Base-by-base conservation (phyloP, 1,140 invertebrate species). In the Oryctes rhinoceros region DNA sequence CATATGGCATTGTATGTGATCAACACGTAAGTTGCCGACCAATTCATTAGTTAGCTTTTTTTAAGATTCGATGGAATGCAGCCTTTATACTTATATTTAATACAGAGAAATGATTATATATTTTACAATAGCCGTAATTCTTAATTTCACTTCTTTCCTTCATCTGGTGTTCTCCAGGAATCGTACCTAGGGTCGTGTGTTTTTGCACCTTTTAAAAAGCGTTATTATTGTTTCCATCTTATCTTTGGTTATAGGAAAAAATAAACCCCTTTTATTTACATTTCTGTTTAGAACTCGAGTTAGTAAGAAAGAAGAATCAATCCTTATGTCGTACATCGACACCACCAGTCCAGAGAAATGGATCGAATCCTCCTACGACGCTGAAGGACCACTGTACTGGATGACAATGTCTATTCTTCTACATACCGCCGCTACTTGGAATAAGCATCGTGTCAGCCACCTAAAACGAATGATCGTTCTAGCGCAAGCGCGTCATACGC, bases 1-100 rank as follows among this genome's bases (percentile, higher is more conserved):
- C 97, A 99, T 86, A 97, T 98, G 92, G 95, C 96, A 20, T 92
- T 99, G 3, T 99, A 99, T 88, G 95, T 98, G 71, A 94, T 98
- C 80, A 98, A 97, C 87, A 97, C 96, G 93, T 96, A 87, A 91
- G 94, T 92, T 53, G 13, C 79, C 49, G 13, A 11, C 9, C 4
- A n/a, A n/a, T n/a, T n/a, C n/a, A n/a, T n/a, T n/a, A n/a, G n/a
- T n/a, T n/a, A n/a, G n/a, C n/a, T n/a, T n/a, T n/a, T n/a, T n/a
- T n/a, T n/a, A n/a, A n/a, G n/a, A n/a, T n/a, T n/a, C n/a, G n/a
- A n/a, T n/a, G n/a, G n/a, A n/a, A n/a, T n/a, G n/a, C n/a, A n/a
- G n/a, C n/a, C n/a, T n/a, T n/a, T n/a, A n/a, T n/a, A n/a, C n/a
- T n/a, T n/a, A n/a, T n/a, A n/a, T n/a, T n/a, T n/a, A n/a, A n/a